Evolutionary conservation across 2,797 vertebrate species (phyloP).

Genomic region (Liparis tanakae): DNA sequence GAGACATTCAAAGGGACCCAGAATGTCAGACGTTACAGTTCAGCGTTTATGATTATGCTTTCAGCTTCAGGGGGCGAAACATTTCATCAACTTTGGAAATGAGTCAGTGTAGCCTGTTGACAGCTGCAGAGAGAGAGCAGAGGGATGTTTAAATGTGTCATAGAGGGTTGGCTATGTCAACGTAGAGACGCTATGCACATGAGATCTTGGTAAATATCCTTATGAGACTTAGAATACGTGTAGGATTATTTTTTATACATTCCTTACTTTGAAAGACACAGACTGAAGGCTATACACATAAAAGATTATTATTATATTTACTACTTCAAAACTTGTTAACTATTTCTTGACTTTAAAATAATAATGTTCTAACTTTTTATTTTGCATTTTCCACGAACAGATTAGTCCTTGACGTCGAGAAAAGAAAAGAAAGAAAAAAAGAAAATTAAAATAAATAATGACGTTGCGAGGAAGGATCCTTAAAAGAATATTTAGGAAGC

Average conservation of each 20-base stretch:
- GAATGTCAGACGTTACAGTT: conserved; percentile 1
- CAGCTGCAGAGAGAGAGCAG: neutral
- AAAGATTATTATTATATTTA: no score
- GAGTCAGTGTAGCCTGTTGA: neutral
- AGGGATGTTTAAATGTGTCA: neutral
- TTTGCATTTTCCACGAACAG: no score
- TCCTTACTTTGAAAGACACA: neutral
- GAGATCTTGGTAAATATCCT: neutral
- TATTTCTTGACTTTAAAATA: neutral
- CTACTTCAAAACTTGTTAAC: no score
- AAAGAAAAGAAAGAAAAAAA: no score
- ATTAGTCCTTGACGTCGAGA: no score
- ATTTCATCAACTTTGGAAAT: neutral
- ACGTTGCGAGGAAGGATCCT: neutral
- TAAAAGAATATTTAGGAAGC: neutral
- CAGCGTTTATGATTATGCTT: neutral
- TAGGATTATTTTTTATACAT: neutral
- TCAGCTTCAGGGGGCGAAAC: neutral
- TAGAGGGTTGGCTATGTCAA: neutral
- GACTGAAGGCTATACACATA: neutral
- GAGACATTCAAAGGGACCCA: neutral
- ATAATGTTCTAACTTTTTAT: no score
- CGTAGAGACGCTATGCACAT: neutral
- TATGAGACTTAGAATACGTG: no score
- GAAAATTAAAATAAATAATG: no score